Percentiles rank a stretch among this genome's conserved stretches.
These are phyloP conservation scores for Larimichthys polyactis DNA, from an alignment of 2,113 vertebrate genomes.

Conservation along the genomic window DNA sequence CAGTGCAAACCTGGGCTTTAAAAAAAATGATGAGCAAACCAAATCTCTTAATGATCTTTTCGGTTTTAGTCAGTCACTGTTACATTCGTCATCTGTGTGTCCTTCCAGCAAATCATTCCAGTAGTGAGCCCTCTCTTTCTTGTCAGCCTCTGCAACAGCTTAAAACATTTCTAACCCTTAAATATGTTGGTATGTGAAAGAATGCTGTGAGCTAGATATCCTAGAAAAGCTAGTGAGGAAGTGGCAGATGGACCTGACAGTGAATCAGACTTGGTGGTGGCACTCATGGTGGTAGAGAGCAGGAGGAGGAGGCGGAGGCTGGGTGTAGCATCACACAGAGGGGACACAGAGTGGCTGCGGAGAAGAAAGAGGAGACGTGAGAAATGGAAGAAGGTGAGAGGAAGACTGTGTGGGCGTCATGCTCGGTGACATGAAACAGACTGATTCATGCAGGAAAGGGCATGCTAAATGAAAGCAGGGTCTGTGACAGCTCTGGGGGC, in stretches of 20 bases:
- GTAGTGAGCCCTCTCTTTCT: not conserved
- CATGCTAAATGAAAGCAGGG: constrained; percentile 67
- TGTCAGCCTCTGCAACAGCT: not conserved
- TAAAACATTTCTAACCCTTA: not conserved
- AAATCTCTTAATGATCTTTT: not conserved
- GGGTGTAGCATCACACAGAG: constrained; percentile 24
- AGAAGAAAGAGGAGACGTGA: constrained; percentile 34
- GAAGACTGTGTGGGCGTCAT: constrained; percentile 53
- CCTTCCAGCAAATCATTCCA: not conserved
- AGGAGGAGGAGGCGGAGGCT: constrained; percentile 3
- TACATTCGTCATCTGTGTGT: constrained; percentile 1
- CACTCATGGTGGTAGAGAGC: not conserved
- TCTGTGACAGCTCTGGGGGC: constrained; percentile 56
- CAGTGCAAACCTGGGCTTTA: no score
- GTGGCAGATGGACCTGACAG: constrained; percentile 64
- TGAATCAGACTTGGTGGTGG: constrained; percentile 29
- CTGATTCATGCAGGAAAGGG: constrained; percentile 62
- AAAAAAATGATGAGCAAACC: not conserved
- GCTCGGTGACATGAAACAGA: constrained; percentile 65
- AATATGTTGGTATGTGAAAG: constrained; percentile 24
- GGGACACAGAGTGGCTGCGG: not conserved
- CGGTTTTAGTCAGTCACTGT: not conserved
- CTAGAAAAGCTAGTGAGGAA: constrained; percentile 17
- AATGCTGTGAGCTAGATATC: constrained; percentile 30
- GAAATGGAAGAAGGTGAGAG: constrained; percentile 46